Conservation (phyloP, 1,140 invertebrate genomes). For the Tachypleus tridentatus region DNA sequence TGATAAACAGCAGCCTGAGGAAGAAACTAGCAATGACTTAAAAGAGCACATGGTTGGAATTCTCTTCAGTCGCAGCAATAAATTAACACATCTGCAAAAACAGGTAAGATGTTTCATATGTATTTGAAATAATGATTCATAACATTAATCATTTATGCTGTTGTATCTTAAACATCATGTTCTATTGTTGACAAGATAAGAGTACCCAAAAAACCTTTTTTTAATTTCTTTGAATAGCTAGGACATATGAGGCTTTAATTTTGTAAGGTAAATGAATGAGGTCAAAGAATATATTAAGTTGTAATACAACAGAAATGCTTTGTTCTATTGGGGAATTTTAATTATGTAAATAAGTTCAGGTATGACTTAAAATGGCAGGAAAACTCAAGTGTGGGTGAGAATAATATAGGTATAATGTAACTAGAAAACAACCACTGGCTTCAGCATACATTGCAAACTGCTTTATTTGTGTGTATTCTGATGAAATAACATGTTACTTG, state of each 20-base stretch:
- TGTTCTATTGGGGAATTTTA: too few species aligned
- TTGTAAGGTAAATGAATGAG: too few species aligned
- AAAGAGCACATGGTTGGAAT: slow-evolving; percentile 95
- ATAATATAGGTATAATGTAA: too few species aligned
- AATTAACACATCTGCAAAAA: slow-evolving; percentile 85
- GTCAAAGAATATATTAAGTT: too few species aligned
- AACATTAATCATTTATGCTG: not conserved
- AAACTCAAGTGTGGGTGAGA: not conserved
- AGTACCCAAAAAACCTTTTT: not conserved
- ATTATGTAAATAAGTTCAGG: too few species aligned
- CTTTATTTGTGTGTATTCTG: too few species aligned
- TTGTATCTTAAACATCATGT: too few species aligned
- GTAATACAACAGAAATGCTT: too few species aligned
- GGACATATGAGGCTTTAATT: not conserved
- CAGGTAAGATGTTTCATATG: slow-evolving; percentile 48
- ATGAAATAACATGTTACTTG: too few species aligned
- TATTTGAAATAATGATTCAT: not conserved
- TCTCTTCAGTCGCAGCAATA: slow-evolving; percentile 74
- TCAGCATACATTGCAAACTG: too few species aligned
- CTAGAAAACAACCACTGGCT: too few species aligned
- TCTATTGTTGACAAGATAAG: not conserved
- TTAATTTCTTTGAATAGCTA: slow-evolving; percentile 1
- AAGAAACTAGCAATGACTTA: slow-evolving; percentile 57
- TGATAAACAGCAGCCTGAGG: slow-evolving; percentile 30
- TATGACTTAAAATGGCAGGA: not conserved